phyloP scores from a whole-genome alignment of 1,140 invertebrate species.

The Panulirus ornatus region DNA sequence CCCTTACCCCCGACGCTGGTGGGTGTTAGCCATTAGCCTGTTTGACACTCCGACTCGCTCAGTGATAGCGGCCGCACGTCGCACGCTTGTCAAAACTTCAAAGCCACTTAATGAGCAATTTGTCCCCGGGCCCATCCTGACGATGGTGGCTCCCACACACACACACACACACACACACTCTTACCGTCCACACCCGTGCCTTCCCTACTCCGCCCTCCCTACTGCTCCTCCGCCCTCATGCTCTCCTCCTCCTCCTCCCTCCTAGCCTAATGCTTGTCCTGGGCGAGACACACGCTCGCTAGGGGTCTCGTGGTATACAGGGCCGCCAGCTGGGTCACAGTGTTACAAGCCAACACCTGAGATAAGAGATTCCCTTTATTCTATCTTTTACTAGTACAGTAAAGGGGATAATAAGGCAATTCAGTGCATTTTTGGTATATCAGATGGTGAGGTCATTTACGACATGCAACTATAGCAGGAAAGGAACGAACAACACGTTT shows the following conservation, averaged over 20 bases:
- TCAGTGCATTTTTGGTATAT: too few relatives aligned
- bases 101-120: slow-evolving; percentile 72
- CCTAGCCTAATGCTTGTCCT: too few relatives aligned
- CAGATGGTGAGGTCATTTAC: too few relatives aligned
- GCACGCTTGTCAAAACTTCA: slow-evolving; percentile 70
- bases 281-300: too few relatives aligned
- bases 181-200: not conserved
- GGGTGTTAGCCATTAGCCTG: slow-evolving; percentile 45
- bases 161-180: not conserved
- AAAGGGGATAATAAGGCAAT: too few relatives aligned
- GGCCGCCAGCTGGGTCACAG: too few relatives aligned
- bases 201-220: not conserved
- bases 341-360: too few relatives aligned
- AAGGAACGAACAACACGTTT: too few relatives aligned
- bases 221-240: not conserved
- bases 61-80: slow-evolving; percentile 61
- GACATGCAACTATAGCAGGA: too few relatives aligned
- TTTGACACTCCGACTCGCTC: slow-evolving; percentile 33
- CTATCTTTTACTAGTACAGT: too few relatives aligned
- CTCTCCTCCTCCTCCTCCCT: not conserved
- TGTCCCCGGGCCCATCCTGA: slow-evolving; percentile 49
- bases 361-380: too few relatives aligned
- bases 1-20: not conserved
- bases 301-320: too few relatives aligned
- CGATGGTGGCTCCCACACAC: not conserved